These are phyloP conservation scores for Phocides pigmalion DNA, from an alignment of 1,140 invertebrate species.

Conservation along the genomic window DNA sequence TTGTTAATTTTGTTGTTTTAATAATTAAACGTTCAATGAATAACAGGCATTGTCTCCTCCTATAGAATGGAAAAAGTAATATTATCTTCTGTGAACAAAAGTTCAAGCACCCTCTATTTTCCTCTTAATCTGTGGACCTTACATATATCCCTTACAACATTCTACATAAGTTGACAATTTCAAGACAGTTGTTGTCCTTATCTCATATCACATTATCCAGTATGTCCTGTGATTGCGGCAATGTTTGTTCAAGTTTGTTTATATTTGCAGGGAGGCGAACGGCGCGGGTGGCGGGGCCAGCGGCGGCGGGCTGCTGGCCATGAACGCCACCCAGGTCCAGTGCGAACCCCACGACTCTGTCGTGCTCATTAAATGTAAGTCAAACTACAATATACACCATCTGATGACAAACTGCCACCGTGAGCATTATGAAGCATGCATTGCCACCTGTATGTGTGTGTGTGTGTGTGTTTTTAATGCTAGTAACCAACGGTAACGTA, in stretches of 20 bases:
- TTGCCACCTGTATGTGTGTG: no score
- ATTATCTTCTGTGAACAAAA: no score
- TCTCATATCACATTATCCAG: constrained; percentile 7
- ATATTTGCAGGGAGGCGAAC: constrained; percentile 66
- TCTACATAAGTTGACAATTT: neutral
- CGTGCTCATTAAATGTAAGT: constrained; percentile 81
- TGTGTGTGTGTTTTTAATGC: no score
- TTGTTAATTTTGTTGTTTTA: no score
- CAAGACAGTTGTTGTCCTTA: neutral
- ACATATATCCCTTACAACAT: neutral
- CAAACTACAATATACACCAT: no score
- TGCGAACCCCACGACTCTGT: constrained; percentile 80
- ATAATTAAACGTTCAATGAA: no score
- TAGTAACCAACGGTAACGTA: no score
- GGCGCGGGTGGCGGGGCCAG: constrained; percentile 75
- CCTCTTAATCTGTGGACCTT: no score
- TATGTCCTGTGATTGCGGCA: neutral
- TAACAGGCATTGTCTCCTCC: no score
- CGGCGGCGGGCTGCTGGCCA: constrained; percentile 78
- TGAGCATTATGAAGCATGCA: no score
- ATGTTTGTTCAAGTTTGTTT: neutral
- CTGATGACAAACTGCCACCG: no score
- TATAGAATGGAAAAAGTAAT: no score
- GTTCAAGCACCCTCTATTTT: neutral
- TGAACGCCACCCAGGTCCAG: constrained; percentile 82